Percentiles rank a stretch among this genome's conserved stretches.
Conservation (phyloP, 2,888 invertebrate genomes). For the Teleiodes luculella region DNA sequence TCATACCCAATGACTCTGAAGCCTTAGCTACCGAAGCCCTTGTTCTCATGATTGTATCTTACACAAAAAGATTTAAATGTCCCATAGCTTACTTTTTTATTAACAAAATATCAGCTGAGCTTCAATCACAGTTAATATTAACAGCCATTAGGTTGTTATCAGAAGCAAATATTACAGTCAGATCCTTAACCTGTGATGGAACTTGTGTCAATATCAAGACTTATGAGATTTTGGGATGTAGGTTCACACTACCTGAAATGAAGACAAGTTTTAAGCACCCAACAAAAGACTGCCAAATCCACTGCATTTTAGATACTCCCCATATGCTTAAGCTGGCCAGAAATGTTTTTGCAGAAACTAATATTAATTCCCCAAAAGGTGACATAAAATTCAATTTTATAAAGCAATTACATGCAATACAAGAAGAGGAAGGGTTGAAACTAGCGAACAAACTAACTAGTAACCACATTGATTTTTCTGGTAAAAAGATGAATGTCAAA, state of each 20-base stretch:
- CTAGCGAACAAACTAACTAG: constrained; percentile 14
- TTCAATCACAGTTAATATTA: constrained; percentile 19
- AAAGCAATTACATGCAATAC: constrained; percentile 15
- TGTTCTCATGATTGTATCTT: constrained; percentile 26
- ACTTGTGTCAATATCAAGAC: constrained; percentile 16
- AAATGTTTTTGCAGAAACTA: constrained; percentile 14
- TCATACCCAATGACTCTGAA: too few relatives aligned
- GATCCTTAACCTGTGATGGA: constrained; percentile 21
- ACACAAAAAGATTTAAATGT: constrained; percentile 22
- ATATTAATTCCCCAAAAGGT: constrained; percentile 5
- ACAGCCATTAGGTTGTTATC: constrained; percentile 18
- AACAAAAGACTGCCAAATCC: constrained; percentile 7
- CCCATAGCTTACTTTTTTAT: constrained; percentile 29
- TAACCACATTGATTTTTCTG: constrained; percentile 16
- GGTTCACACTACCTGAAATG: constrained; percentile 12
- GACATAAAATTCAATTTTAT: constrained; percentile 5
- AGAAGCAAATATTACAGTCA: constrained; percentile 19
- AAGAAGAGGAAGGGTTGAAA: constrained; percentile 21
- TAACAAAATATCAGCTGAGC: constrained; percentile 17
- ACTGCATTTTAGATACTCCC: constrained; percentile 21
- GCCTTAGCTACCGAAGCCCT: constrained; percentile 19
- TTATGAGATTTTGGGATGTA: constrained; percentile 21
- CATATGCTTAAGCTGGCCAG: constrained; percentile 22
- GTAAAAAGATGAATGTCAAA: constrained; percentile 23
- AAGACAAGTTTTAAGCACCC: constrained; percentile 21